These are phyloP conservation scores for Sciurus carolinensis DNA, from an alignment of 2,797 vertebrate species.

Conservation along the genomic window DNA sequence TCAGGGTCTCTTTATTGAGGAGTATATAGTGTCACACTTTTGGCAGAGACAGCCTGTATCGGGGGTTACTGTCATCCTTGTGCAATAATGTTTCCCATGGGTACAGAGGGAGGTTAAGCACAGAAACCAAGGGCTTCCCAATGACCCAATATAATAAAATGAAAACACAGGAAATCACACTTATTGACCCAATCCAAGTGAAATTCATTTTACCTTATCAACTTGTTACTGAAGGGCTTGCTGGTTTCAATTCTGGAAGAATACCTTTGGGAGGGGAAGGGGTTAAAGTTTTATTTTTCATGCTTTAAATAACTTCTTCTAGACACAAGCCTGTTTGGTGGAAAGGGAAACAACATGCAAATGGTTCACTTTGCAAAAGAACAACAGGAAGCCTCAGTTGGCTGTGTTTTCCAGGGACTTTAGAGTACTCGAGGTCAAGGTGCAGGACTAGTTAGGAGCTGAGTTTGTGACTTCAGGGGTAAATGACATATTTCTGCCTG, in stretches of 20 bases:
- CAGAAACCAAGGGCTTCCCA: neutral
- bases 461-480: neutral
- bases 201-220: constrained; percentile 44
- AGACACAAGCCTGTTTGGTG: constrained; percentile 4
- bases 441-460: neutral
- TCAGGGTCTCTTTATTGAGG: neutral
- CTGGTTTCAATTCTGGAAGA: constrained; percentile 36
- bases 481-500: neutral
- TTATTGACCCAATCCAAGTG: constrained; percentile 15
- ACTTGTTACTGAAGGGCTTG: constrained; percentile 45
- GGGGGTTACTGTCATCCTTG: neutral
- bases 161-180: constrained; percentile 1
- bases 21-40: neutral
- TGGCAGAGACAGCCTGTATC: neutral
- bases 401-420: neutral
- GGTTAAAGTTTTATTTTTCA: constrained; percentile 61
- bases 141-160: constrained; percentile 6
- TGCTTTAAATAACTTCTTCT: constrained; percentile 56
- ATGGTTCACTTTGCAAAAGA: constrained; percentile 56
- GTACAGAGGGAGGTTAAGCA: neutral
- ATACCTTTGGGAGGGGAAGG: constrained; percentile 8
- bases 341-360: neutral
- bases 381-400: constrained; percentile 25
- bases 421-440: constrained; percentile 15
- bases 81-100: neutral